Evolutionary conservation across 2,797 vertebrate species (phyloP).

Genomic region (Pangasius mekongensis): DNA sequence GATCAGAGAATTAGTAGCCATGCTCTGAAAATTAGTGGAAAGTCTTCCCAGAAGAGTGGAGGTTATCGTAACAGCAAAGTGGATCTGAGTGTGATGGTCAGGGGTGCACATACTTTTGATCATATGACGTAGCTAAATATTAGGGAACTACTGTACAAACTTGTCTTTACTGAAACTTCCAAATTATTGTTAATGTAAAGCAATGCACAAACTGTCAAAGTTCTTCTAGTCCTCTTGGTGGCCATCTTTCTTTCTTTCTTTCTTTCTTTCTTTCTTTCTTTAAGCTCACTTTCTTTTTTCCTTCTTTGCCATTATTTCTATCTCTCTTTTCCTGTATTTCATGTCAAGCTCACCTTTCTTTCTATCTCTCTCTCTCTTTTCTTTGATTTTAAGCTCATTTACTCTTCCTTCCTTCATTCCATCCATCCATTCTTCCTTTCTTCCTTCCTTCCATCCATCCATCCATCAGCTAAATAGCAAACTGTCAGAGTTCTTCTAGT

Average conservation of each 20-base stretch:
- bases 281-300: not conserved
- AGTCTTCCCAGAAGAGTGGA: not conserved
- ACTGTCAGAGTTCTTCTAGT: not conserved
- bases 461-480: not conserved
- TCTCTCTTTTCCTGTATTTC: not conserved
- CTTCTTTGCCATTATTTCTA: not conserved
- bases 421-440: not conserved
- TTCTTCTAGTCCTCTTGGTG: no score
- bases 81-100: not conserved
- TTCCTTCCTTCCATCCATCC: not conserved
- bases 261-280: no score
- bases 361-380: not conserved
- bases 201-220: no score
- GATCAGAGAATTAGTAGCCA: not conserved
- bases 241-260: no score
- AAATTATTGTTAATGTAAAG: no score
- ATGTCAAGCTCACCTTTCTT: not conserved
- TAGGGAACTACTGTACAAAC: no score
- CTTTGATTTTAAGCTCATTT: not conserved
- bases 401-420: not conserved
- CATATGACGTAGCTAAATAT: no score
- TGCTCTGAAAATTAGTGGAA: not conserved
- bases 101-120: not conserved
- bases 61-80: not conserved
- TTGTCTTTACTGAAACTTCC: no score